These are phyloP conservation scores for Bagarius yarrelli DNA, from an alignment of 2,113 vertebrate species.

Conservation along the genomic window DNA sequence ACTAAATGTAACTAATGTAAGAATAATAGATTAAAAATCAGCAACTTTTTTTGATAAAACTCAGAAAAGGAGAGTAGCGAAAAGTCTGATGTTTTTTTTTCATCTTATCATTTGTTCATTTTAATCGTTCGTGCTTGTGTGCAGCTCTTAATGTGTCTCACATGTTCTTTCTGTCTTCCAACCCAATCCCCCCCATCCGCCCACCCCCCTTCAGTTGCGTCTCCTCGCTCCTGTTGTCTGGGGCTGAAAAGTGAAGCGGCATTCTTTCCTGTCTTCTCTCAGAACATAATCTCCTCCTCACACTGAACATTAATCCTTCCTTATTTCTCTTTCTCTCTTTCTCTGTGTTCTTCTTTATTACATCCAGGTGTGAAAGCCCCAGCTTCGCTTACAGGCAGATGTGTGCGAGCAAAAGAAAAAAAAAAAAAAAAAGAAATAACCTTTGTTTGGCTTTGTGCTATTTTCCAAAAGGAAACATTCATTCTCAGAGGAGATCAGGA, in stretches of 20 bases:
- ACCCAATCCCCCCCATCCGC: background rate
- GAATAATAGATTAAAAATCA: background rate
- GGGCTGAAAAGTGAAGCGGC: slow-evolving; percentile 65
- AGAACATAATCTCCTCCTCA: slow-evolving; percentile 72
- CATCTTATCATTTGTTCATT: slow-evolving; percentile 56
- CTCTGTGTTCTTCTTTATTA: slow-evolving; percentile 68
- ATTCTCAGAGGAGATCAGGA: slow-evolving; percentile 37
- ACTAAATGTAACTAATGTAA: background rate
- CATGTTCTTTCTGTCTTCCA: background rate
- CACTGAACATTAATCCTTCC: slow-evolving; percentile 74
- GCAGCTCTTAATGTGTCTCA: slow-evolving; percentile 31
- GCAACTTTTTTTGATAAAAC: background rate
- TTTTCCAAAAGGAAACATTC: slow-evolving; percentile 65
- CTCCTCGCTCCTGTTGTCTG: slow-evolving; percentile 62
- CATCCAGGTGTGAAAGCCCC: slow-evolving; percentile 74
- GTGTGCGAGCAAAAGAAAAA: slow-evolving; percentile 41
- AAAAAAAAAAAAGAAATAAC: slow-evolving; percentile 36
- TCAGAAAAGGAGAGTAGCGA: background rate
- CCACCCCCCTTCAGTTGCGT: slow-evolving; percentile 58
- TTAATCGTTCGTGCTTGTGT: slow-evolving; percentile 56
- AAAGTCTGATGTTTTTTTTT: background rate
- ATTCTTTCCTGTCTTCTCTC: slow-evolving; percentile 66
- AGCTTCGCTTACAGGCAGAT: slow-evolving; percentile 64
- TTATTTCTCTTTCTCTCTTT: slow-evolving; percentile 66
- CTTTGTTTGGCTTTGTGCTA: slow-evolving; percentile 65